Percentiles rank a stretch among this genome's conserved stretches.
phyloP scores from a whole-genome alignment of 2,113 vertebrate species.

The Vanacampus margaritifer region DNA sequence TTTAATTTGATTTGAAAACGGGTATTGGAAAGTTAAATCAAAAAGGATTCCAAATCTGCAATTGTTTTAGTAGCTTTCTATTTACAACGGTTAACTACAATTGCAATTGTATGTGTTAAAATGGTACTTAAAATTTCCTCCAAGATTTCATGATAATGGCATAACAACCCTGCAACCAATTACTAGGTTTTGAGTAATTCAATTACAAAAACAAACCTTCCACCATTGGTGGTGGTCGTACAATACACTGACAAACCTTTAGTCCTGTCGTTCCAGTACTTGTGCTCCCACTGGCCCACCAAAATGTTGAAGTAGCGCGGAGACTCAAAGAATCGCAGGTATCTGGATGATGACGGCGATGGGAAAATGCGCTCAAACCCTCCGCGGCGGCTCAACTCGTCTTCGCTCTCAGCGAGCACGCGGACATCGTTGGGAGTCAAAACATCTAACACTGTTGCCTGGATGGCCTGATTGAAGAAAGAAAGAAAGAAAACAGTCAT shows the following conservation, averaged over 20 bases:
- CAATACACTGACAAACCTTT: constrained; percentile 66
- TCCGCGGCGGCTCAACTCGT: constrained; percentile 83
- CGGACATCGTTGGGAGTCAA: constrained; percentile 89
- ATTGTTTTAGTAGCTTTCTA: too few species aligned
- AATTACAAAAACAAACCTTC: neutral
- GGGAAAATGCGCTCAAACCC: constrained; percentile 91
- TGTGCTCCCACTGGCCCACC: constrained; percentile 90
- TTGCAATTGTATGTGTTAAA: neutral
- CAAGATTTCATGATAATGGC: neutral
- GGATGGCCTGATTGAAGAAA: constrained; percentile 74
- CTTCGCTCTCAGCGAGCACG: constrained; percentile 84
- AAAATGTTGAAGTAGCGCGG: constrained; percentile 91
- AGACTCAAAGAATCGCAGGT: constrained; percentile 90
- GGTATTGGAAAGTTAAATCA: too few species aligned
- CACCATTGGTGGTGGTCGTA: neutral
- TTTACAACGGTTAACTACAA: too few species aligned
- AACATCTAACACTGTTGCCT: constrained; percentile 80
- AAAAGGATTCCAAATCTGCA: too few species aligned
- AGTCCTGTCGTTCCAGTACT: constrained; percentile 76
- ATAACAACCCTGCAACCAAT: neutral
- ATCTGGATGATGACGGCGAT: constrained; percentile 78
- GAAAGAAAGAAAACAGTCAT: neutral
- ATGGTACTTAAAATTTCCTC: neutral
- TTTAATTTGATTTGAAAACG: too few species aligned
- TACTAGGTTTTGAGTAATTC: neutral